phyloP scores from a whole-genome alignment of 2,797 vertebrate species.

The Cynodonichthys magdalenae region DNA sequence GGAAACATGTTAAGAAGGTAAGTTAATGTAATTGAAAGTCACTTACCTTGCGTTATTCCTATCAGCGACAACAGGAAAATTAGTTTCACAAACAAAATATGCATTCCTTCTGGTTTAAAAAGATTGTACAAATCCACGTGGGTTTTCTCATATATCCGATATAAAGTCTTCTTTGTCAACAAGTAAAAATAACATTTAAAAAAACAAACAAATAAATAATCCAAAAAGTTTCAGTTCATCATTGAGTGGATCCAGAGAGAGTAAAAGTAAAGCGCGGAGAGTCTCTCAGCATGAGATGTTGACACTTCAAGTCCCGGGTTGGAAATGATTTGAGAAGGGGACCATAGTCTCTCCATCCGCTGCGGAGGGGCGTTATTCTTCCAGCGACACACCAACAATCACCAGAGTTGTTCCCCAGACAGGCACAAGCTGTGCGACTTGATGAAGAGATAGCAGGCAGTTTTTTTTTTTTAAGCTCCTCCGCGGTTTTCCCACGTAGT shows the following conservation, averaged over 20 bases:
- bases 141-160: slow-evolving; percentile 82
- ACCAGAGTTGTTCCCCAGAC: slow-evolving; percentile 24
- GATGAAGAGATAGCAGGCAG: slow-evolving; percentile 19
- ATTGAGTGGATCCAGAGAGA: slow-evolving; percentile 57
- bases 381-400: slow-evolving; percentile 8
- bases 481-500: slow-evolving; percentile 20
- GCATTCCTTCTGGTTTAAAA: slow-evolving; percentile 83
- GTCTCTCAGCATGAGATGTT: slow-evolving; percentile 53
- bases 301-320: slow-evolving; percentile 62
- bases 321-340: slow-evolving; percentile 66
- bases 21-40: background rate
- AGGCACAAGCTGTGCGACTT: slow-evolving; percentile 19
- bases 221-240: slow-evolving; percentile 43
- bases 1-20: slow-evolving; percentile 20
- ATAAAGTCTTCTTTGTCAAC: slow-evolving; percentile 48
- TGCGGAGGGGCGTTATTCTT: slow-evolving; percentile 62
- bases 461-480: slow-evolving; percentile 23
- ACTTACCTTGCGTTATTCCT: slow-evolving; percentile 79
- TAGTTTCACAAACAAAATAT: slow-evolving; percentile 79
- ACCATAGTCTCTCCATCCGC: slow-evolving; percentile 64
- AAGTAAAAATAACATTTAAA: slow-evolving; percentile 40
- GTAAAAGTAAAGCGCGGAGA: slow-evolving; percentile 13
- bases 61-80: slow-evolving; percentile 77
- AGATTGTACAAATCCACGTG: slow-evolving; percentile 73
- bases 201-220: slow-evolving; percentile 8